phyloP scores from a whole-genome alignment of 2,113 vertebrate genomes.

The Leptosomus discolor region DNA sequence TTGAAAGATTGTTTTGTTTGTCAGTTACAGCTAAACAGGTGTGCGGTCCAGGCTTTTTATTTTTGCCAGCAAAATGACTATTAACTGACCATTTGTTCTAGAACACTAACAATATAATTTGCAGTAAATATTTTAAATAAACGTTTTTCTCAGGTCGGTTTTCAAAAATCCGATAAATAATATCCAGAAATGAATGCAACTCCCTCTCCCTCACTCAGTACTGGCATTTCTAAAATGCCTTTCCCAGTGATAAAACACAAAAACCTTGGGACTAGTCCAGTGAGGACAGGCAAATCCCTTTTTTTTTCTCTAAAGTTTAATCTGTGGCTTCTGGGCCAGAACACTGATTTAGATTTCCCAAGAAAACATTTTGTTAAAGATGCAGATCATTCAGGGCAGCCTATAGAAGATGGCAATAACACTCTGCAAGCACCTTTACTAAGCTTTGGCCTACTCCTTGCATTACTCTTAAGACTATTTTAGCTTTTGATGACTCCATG shows the following conservation, averaged over 20 bases:
- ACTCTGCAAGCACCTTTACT: background rate
- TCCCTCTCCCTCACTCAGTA: background rate
- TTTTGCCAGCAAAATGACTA: slow-evolving; percentile 24
- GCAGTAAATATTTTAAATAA: slow-evolving; percentile 24
- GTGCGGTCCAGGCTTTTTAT: background rate
- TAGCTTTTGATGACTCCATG: accelerated
- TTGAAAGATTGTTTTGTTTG: slow-evolving; percentile 56
- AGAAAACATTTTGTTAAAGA: background rate
- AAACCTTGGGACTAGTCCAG: slow-evolving; percentile 10
- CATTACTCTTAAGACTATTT: background rate
- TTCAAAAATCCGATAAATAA: slow-evolving; percentile 32
- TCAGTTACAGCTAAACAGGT: slow-evolving; percentile 26
- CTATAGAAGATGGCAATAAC: background rate
- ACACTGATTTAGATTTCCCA: background rate
- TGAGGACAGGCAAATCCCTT: background rate
- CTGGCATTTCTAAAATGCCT: slow-evolving; percentile 44
- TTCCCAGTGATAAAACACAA: slow-evolving; percentile 41
- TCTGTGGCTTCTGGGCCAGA: slow-evolving; percentile 2
- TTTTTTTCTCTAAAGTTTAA: slow-evolving; percentile 8
- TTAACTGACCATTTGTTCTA: slow-evolving; percentile 41
- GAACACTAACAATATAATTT: background rate
- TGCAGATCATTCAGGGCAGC: background rate
- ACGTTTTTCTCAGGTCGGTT: slow-evolving; percentile 8
- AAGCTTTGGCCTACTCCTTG: background rate
- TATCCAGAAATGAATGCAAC: background rate